These are phyloP conservation scores for Emydocephalus ijimae DNA, from an alignment of 2,113 vertebrate species.

Conservation along the genomic window DNA sequence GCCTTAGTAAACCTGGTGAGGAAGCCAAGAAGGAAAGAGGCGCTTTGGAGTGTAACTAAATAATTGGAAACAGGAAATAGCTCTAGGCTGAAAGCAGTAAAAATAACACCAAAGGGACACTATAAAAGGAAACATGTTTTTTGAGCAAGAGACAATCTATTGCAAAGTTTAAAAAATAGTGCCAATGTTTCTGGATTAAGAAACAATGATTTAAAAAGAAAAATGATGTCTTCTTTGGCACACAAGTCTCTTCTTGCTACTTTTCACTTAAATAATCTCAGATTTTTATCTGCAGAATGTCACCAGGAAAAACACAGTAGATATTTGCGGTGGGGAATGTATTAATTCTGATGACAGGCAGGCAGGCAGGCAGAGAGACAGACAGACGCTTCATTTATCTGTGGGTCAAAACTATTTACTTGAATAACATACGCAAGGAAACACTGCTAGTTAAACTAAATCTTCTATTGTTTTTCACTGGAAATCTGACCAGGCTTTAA, in stretches of 20 bases:
- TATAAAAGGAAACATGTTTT: conserved; percentile 63
- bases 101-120: conserved; percentile 46
- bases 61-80: conserved; percentile 55
- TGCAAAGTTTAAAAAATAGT: conserved; percentile 22
- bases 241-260: background rate
- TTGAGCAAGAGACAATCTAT: conserved; percentile 45
- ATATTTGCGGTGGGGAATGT: too few species aligned
- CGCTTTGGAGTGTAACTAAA: conserved; percentile 45
- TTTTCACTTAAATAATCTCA: conserved; percentile 19
- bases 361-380: background rate
- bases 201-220: conserved; percentile 19
- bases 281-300: background rate
- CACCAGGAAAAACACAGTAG: background rate
- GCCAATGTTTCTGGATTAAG: background rate
- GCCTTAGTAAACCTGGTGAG: conserved; percentile 48
- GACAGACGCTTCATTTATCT: background rate
- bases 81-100: conserved; percentile 41
- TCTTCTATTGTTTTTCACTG: background rate
- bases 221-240: conserved; percentile 41
- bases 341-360: background rate
- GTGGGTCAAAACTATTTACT: background rate
- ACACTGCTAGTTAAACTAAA: background rate
- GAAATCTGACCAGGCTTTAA: background rate
- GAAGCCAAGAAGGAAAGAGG: conserved; percentile 42
- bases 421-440: background rate